phyloP scores from a whole-genome alignment of 2,888 invertebrate genomes.

The Ectemnius cavifrons region DNA sequence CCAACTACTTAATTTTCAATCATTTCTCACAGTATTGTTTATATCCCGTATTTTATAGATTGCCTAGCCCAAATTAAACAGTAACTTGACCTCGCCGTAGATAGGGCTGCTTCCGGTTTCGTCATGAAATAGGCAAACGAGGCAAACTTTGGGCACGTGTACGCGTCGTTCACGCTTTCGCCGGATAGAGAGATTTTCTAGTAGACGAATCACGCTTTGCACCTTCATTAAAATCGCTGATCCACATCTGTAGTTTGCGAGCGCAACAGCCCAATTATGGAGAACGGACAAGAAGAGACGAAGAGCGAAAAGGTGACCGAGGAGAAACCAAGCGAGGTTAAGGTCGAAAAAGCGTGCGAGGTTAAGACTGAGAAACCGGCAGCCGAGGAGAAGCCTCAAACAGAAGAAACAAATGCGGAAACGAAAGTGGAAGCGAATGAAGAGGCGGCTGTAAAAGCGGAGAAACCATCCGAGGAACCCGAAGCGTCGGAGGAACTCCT shows the following conservation, averaged over 20 bases:
- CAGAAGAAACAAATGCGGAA: slow-evolving; percentile 7
- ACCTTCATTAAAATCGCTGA: no score
- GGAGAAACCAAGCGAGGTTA: slow-evolving; percentile 14
- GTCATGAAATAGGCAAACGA: neutral
- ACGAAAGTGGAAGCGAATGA: neutral
- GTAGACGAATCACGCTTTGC: no score
- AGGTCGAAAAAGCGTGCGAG: slow-evolving; percentile 31
- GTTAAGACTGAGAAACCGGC: slow-evolving; percentile 51
- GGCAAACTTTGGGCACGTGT: slow-evolving; percentile 34
- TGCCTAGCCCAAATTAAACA: no score
- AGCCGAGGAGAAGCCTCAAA: slow-evolving; percentile 17
- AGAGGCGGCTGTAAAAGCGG: no score
- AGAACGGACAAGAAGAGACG: slow-evolving; percentile 59
- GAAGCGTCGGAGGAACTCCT: slow-evolving; percentile 60
- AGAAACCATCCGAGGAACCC: slow-evolving; percentile 5
- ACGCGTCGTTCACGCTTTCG: slow-evolving; percentile 19
- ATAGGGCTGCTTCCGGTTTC: slow-evolving; percentile 34
- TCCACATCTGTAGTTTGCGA: no score
- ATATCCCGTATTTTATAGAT: no score
- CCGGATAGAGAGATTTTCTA: neutral
- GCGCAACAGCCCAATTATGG: slow-evolving; percentile 48
- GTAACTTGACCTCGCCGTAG: neutral
- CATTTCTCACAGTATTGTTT: no score
- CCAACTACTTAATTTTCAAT: no score
- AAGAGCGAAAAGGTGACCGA: slow-evolving; percentile 34